Evolutionary conservation across 2,113 vertebrate species (phyloP).

Genomic region (Oryzias curvinotus): DNA sequence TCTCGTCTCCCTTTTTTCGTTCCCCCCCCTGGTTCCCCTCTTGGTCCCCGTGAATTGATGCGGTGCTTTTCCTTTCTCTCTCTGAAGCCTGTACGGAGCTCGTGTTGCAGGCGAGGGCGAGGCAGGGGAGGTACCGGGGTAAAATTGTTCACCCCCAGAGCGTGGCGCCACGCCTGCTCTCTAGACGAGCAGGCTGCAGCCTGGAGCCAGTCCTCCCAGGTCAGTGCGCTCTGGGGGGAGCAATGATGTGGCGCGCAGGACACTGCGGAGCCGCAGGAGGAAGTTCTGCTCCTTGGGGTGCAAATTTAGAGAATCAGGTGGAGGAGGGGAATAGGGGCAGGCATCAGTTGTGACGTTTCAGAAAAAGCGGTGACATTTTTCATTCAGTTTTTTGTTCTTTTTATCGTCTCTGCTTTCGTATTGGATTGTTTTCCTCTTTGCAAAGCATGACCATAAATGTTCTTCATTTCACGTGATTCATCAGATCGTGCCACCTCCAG

Average conservation of each 20-base stretch:
- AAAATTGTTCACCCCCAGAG: conserved; percentile 82
- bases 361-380: conserved; percentile 40
- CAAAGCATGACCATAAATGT: conserved; percentile 35
- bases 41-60: conserved; percentile 65
- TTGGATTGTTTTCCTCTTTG: conserved; percentile 6
- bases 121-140: conserved; percentile 74
- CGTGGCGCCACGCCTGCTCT: conserved; percentile 79
- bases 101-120: conserved; percentile 77
- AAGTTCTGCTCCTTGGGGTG: conserved; percentile 46
- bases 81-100: conserved; percentile 80
- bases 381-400: conserved; percentile 25
- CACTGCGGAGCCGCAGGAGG: conserved; percentile 53
- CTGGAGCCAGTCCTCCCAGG: conserved; percentile 82
- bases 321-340: conserved; percentile 31
- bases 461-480: conserved; percentile 30
- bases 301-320: conserved; percentile 28
- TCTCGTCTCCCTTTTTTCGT: not conserved
- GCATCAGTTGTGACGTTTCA: conserved; percentile 42
- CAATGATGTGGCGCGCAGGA: conserved; percentile 67
- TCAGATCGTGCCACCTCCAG: conserved; percentile 49
- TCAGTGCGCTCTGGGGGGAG: conserved; percentile 83
- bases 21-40: conserved; percentile 19
- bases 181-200: conserved; percentile 80
- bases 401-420: conserved; percentile 23
- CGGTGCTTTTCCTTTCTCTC: conserved; percentile 79